A percentile compares a stretch with the other conserved stretches of the same genome.
phyloP scores from a whole-genome alignment of 2,888 invertebrate species.

The Carterocephalus palaemon region DNA sequence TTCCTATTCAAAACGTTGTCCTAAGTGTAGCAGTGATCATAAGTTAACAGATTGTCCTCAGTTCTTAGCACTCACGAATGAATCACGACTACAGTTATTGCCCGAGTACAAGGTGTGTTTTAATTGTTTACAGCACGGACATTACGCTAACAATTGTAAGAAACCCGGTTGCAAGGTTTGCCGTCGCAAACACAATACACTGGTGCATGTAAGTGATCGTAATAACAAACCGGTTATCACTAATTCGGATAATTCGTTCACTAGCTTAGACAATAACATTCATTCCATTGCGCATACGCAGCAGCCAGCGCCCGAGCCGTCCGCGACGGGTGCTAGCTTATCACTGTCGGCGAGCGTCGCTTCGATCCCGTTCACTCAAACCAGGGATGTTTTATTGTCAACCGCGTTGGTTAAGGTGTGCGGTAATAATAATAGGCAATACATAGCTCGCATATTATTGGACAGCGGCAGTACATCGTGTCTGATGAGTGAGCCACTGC shows the following conservation, averaged over 20 bases:
- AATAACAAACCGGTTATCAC: constrained; percentile 2
- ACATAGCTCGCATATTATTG: constrained; percentile 4
- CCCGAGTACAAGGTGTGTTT: constrained; percentile 12
- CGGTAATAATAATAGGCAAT: constrained; percentile 2
- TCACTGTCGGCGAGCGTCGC: constrained; percentile 10
- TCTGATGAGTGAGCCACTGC: constrained; percentile 6
- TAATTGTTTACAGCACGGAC: constrained; percentile 18
- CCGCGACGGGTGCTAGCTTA: not conserved
- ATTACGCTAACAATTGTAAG: constrained; percentile 13
- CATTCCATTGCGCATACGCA: constrained; percentile 4
- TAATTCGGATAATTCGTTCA: not conserved
- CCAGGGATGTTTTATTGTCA: constrained; percentile 9
- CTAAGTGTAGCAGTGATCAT: constrained; percentile 1
- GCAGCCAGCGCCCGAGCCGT: not conserved
- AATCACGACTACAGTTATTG: constrained; percentile 4
- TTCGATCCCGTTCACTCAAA: not conserved
- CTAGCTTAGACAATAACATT: not conserved
- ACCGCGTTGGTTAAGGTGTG: constrained; percentile 11
- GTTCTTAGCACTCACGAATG: constrained; percentile 8
- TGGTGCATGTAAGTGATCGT: not conserved
- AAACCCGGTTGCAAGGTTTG: constrained; percentile 9
- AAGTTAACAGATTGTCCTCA: constrained; percentile 2
- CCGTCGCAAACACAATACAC: constrained; percentile 5
- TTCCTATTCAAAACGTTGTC: no score
- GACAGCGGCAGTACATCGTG: constrained; percentile 18